Base-by-base conservation (phyloP, 2,113 vertebrate genomes). In the Ammodytes dubius region DNA sequence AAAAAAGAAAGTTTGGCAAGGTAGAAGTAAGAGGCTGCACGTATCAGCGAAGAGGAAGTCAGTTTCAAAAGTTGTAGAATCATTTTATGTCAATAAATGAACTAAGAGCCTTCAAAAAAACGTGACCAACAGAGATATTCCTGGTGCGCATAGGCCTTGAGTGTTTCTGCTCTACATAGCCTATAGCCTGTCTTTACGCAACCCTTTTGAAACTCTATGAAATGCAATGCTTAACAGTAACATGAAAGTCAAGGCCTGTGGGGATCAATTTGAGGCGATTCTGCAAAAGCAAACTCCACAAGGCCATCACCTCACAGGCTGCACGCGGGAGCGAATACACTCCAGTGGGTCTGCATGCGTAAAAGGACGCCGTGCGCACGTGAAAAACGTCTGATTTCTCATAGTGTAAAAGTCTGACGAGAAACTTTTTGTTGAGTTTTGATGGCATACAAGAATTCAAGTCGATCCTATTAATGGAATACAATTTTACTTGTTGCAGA, bases 41-140 rank as follows among this genome's bases (percentile, higher is more conserved):
- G 7, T 75, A 58, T 42, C 19, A 45, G 45, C 35, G 14, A 70
- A 6, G 70, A 53, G 74, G 80, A 81, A 74, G 83, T 61, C 2
- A 1, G n/a, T 78, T 73, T 66, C 9, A 53, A 27, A 76, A 11
- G 58, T 37, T 56, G 68, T 15, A 5, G 35, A 47, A 56, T 2
- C 10, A 50, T 45, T 65, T 63, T 39, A 53, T 75, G 43, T 42
- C 10, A 54, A 59, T 13, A 7, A 37, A 61, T 49, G n/a, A 52
- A 37, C 35, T 7, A 35, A 53, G 37, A 43, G 15, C 11, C 2
- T 43, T 47, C 35, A 6, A 3, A 49, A 60, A 52, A 53, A 67
- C 4, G 2, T 61, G 67, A 7, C 54, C 66, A 43, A 15, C 9
- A 12, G 58, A 74, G 9, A 46, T 15, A n/a, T 19, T 66, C 6